phyloP scores from a whole-genome alignment of 2,113 vertebrate genomes.

The Rhinoderma darwinii region DNA sequence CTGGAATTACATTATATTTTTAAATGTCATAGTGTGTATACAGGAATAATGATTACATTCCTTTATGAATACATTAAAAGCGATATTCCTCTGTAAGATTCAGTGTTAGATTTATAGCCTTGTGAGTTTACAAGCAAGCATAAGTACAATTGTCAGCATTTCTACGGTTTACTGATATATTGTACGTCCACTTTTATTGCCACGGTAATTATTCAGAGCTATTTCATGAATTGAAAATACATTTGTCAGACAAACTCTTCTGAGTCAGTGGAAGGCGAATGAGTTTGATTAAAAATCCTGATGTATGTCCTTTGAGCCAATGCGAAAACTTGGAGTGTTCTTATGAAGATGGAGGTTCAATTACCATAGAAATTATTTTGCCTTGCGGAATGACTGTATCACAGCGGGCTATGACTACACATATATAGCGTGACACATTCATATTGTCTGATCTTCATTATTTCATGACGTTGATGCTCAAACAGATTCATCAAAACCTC shows the following conservation, averaged over 20 bases:
- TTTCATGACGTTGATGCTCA: constrained; percentile 1
- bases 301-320: constrained; percentile 17
- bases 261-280: neutral
- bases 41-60: neutral
- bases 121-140: neutral
- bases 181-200: neutral
- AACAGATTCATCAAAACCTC: neutral
- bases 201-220: constrained; percentile 7
- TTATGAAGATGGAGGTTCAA: neutral
- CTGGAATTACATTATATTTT: too few relatives aligned
- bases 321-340: neutral
- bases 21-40: neutral
- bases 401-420: neutral
- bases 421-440: neutral
- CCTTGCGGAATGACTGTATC: neutral
- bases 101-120: neutral
- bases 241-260: constrained; percentile 1
- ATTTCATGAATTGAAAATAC: constrained; percentile 20
- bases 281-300: constrained; percentile 6
- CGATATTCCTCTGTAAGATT: neutral
- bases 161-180: neutral
- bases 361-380: constrained; percentile 18
- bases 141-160: neutral
- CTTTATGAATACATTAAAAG: neutral
- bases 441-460: constrained; percentile 14